phyloP scores from a whole-genome alignment of 92 coral and sea anemone genomes.

The Zoanthus sociatus region DNA sequence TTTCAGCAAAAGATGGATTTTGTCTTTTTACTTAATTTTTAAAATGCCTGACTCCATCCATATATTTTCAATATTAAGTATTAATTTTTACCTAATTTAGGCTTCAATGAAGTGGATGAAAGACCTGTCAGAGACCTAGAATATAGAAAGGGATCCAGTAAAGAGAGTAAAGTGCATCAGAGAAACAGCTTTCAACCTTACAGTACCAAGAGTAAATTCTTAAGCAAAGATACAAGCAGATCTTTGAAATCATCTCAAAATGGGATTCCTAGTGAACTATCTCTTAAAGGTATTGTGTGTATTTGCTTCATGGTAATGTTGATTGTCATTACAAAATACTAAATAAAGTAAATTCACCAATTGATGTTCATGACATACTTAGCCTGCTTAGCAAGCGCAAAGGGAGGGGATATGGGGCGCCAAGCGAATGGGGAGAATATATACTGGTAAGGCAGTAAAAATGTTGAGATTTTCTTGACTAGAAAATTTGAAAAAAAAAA shows the following conservation, averaged over 20 bases:
- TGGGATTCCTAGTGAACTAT: neutral
- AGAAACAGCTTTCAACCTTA: conserved; percentile 9
- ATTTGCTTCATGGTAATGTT: neutral
- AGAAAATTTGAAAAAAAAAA: too few species aligned
- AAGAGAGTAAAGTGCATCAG: conserved; percentile 10
- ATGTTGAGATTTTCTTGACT: too few species aligned
- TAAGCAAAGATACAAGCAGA: conserved; percentile 15
- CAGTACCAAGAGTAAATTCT: conserved; percentile 3
- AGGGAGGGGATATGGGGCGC: too few species aligned
- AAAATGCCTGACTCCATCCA: too few species aligned
- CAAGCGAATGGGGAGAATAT: too few species aligned
- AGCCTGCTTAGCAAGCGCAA: too few species aligned
- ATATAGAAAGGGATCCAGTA: neutral
- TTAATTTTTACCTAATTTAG: neutral
- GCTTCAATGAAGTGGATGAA: conserved; percentile 47
- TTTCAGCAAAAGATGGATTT: too few species aligned
- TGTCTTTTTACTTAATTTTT: too few species aligned
- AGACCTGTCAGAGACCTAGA: conserved; percentile 35
- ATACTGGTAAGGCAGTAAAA: neutral
- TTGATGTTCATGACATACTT: too few species aligned
- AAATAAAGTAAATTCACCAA: too few species aligned
- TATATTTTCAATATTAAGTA: too few species aligned
- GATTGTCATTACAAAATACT: neutral
- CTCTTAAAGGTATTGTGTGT: conserved; percentile 10
- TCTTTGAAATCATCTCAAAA: conserved; percentile 22